Evolutionary conservation across 2,797 vertebrate species (phyloP).

Genomic region (Sebastes goodei): DNA sequence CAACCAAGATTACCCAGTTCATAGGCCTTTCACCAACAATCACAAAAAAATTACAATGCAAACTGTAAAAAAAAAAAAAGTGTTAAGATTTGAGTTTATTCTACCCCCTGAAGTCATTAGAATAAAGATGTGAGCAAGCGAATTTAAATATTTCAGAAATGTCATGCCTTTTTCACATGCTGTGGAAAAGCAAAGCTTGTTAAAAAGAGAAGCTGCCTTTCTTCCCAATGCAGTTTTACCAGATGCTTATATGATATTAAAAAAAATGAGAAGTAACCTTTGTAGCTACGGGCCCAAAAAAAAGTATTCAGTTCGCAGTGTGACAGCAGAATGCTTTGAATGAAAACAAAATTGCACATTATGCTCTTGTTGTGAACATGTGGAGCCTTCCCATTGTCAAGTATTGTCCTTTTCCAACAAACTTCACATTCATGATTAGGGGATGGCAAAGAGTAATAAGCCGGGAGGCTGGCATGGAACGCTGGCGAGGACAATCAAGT

Average conservation of each 20-base stretch:
- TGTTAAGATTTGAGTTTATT: conserved; percentile 19
- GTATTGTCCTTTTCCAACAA: conserved; percentile 44
- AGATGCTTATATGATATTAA: conserved; percentile 46
- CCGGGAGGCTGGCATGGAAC: conserved; percentile 45
- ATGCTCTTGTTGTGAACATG: conserved; percentile 63
- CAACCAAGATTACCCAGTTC: conserved; percentile 45
- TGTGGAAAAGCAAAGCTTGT: conserved; percentile 45
- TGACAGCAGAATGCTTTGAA: conserved; percentile 59
- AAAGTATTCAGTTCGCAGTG: conserved; percentile 46
- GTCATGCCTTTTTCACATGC: conserved; percentile 66
- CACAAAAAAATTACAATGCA: conserved; percentile 14
- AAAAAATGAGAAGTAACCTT: conserved; percentile 46
- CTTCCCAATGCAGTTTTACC: not conserved
- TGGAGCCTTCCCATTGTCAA: conserved; percentile 54
- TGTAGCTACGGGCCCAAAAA: conserved; percentile 1
- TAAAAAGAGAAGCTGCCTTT: conserved; percentile 34
- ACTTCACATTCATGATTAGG: conserved; percentile 60
- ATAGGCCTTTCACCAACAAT: conserved; percentile 50
- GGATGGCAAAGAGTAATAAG: conserved; percentile 61
- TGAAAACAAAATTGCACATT: conserved; percentile 70
- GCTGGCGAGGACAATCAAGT: conserved; percentile 52
- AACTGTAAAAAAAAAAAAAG: conserved; percentile 19
- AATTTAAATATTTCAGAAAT: conserved; percentile 25
- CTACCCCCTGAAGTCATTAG: not conserved
- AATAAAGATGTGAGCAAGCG: conserved; percentile 1